Evolutionary conservation across 1,140 invertebrate species (phyloP).

Genomic region (Limonius californicus): DNA sequence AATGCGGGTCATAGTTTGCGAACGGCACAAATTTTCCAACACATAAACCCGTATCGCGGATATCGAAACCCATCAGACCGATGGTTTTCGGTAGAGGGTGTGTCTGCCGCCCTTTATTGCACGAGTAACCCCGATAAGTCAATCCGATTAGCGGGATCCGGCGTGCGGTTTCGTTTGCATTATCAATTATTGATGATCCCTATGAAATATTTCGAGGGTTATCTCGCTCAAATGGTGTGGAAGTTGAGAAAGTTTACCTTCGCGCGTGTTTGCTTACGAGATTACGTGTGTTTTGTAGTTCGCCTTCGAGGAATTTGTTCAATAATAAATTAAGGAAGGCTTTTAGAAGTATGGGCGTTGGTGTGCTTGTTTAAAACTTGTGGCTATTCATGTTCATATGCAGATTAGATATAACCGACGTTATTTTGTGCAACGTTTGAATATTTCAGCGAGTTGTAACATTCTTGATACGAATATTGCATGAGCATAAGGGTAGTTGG

Average conservation of each 20-base stretch:
- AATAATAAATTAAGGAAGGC: too few species aligned
- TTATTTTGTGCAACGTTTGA: too few species aligned
- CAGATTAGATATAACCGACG: too few species aligned
- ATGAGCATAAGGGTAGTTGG: too few species aligned
- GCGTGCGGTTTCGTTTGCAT: constrained; percentile 1
- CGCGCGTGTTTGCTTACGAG: too few species aligned
- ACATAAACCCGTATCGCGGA: background rate
- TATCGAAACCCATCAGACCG: background rate
- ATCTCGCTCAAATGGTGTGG: background rate
- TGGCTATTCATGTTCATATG: too few species aligned
- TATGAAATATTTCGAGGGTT: background rate
- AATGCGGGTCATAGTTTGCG: background rate
- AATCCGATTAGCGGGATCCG: constrained; percentile 1
- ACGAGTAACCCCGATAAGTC: background rate
- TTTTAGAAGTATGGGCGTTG: too few species aligned
- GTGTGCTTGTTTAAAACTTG: too few species aligned
- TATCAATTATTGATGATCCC: background rate
- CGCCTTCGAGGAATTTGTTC: too few species aligned
- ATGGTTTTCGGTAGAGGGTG: background rate
- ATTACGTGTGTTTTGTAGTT: too few species aligned
- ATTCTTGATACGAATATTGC: too few species aligned
- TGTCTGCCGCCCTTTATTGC: background rate
- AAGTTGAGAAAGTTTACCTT: background rate
- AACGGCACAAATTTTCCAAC: background rate
- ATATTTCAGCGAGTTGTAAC: too few species aligned